These are phyloP conservation scores for Tapirus indicus DNA, from an alignment of 2,797 vertebrate genomes.

Conservation along the genomic window DNA sequence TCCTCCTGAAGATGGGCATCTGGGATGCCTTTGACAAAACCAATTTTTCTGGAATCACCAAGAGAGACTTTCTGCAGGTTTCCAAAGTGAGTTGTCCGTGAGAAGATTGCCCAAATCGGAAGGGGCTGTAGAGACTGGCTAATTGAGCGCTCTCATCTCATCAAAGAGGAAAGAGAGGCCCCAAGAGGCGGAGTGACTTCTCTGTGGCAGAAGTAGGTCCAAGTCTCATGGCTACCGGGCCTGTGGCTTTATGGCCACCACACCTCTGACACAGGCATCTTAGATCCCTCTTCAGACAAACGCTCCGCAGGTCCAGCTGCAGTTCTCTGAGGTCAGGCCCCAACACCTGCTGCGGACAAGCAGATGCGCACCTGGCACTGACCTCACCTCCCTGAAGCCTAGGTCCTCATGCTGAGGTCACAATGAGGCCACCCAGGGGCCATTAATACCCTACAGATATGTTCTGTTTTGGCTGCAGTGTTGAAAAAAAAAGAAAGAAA, in stretches of 20 bases:
- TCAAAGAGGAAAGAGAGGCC: background rate
- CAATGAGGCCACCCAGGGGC: rapidly evolving
- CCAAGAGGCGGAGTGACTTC: background rate
- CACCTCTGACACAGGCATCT: background rate
- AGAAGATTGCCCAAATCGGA: background rate
- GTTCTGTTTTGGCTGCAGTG: background rate
- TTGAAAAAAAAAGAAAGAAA: background rate
- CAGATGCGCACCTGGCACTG: rapidly evolving
- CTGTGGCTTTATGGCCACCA: background rate
- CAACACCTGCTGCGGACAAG: rapidly evolving
- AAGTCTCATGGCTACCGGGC: background rate
- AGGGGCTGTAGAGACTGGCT: background rate
- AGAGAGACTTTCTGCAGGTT: constrained; percentile 51
- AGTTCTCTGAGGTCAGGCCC: background rate
- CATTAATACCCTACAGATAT: background rate
- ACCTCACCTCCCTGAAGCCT: background rate
- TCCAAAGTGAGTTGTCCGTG: constrained; percentile 81
- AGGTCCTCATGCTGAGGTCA: background rate
- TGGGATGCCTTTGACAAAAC: constrained; percentile 59
- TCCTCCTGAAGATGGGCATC: constrained; percentile 77
- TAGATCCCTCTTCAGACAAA: background rate
- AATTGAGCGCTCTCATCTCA: rapidly evolving
- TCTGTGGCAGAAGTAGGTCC: background rate
- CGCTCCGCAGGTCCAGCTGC: background rate
- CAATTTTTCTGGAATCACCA: constrained; percentile 78